Conservation (phyloP, 2,113 vertebrate genomes). For the Microcebus lehilahytsara region DNA sequence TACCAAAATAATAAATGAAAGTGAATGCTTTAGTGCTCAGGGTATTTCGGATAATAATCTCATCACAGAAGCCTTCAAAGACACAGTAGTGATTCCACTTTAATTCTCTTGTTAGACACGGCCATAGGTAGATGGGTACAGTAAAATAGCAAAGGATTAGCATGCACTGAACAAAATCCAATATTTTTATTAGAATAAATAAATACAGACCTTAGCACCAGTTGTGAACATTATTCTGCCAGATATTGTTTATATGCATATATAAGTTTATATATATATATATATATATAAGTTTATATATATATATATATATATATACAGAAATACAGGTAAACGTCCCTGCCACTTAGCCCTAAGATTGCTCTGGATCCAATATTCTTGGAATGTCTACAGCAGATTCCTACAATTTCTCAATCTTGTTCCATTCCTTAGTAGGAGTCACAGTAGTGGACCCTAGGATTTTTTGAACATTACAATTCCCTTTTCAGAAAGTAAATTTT, state of each 20-base stretch:
- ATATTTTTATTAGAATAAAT: neutral
- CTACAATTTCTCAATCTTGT: neutral
- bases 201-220: neutral
- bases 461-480: neutral
- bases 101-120: neutral
- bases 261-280: neutral
- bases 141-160: neutral
- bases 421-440: too few relatives aligned
- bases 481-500: neutral
- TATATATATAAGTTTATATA: neutral
- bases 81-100: fast-evolving
- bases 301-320: neutral
- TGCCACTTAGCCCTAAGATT: neutral
- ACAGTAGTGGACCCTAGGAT: too few relatives aligned
- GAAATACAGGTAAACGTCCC: neutral
- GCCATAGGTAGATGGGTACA: neutral
- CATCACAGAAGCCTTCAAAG: neutral
- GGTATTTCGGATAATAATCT: neutral
- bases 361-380: neutral
- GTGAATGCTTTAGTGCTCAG: neutral
- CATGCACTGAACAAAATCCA: neutral
- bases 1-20: neutral
- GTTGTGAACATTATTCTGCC: neutral
- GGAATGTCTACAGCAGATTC: neutral
- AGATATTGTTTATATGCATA: neutral